Base-by-base conservation (phyloP, 2,113 vertebrate species). In the Halcyon malimbica region DNA sequence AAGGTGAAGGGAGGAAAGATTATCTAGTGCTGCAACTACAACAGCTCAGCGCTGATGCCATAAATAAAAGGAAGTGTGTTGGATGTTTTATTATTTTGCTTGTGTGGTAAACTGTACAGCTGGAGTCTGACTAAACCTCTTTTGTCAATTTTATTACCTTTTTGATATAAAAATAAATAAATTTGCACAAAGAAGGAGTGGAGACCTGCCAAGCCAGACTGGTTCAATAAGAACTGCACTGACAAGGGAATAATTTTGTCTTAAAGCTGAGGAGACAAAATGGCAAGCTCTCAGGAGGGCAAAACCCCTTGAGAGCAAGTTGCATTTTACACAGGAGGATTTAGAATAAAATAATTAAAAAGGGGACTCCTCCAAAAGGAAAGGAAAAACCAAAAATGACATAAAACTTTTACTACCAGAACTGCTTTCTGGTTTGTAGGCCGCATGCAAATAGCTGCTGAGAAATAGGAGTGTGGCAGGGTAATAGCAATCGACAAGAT, bases 121-220 rank as follows among this genome's bases (percentile, higher is more conserved):
- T 68, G 78, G 50, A 83, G 77, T 41, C 54, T 68, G 48, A 79
- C 71, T 93, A 94, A 96, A 90, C 41, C 26, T 82, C 25, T 50
- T 83, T 54, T 89, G 65, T 82, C 74, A 73, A 76, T 69, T 69
- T 86, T 87, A 87, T 77, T 93, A 68, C 51, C 50, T 90, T 83
- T 85, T 77, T 15, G 15, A 76, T 91, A 87, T 78, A 51, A 71
- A 93, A 83, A 87, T 87, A 89, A 33, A 85, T 24, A 73, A 95
- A 75, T 89, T 91, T 93, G 89, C 97, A 94, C 80, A 94, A 97
- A 94, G 94, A 92, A 92, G 91, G 83, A 76, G 35, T 57, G 19
- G 83, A 83, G 59, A 76, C 11, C 20, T 76, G 31, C 94, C 92
- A 95, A 94, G 87, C 87, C 96, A 98, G 97, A 96, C 92, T 93